These are phyloP conservation scores for Opisthograptis luteolata DNA, from an alignment of 2,888 invertebrate species.

Conservation along the genomic window DNA sequence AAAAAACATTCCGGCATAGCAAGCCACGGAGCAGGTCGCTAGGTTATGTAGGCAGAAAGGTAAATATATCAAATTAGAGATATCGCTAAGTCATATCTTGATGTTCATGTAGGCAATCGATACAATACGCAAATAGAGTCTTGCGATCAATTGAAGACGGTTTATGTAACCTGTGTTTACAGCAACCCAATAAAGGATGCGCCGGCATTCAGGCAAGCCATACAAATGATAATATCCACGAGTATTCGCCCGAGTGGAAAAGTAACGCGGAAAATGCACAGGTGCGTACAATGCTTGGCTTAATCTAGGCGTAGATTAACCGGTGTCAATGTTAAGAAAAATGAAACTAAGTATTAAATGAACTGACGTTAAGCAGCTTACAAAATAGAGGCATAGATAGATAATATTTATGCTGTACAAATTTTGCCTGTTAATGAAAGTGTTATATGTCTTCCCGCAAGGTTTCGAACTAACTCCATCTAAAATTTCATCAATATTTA, in stretches of 20 bases:
- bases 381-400: too few species aligned
- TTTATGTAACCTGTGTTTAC: conserved; percentile 33
- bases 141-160: conserved; percentile 33
- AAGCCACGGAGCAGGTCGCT: too few species aligned
- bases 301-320: too few species aligned
- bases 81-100: background rate
- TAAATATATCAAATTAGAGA: background rate
- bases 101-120: conserved; percentile 13
- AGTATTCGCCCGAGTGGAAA: conserved; percentile 12
- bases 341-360: too few species aligned
- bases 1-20: too few species aligned
- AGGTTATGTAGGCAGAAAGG: too few species aligned
- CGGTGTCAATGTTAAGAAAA: background rate
- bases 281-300: conserved; percentile 2
- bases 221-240: conserved; percentile 31
- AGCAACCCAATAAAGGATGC: conserved; percentile 32
- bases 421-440: too few species aligned
- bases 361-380: too few species aligned
- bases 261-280: conserved; percentile 5
- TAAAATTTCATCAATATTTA: too few species aligned
- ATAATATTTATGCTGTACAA: too few species aligned
- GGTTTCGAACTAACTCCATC: too few species aligned
- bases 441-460: too few species aligned
- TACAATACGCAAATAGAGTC: conserved; percentile 27
- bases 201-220: conserved; percentile 31